These are phyloP conservation scores for Syncerus caffer DNA, from an alignment of 2,797 vertebrate genomes.

Conservation along the genomic window DNA sequence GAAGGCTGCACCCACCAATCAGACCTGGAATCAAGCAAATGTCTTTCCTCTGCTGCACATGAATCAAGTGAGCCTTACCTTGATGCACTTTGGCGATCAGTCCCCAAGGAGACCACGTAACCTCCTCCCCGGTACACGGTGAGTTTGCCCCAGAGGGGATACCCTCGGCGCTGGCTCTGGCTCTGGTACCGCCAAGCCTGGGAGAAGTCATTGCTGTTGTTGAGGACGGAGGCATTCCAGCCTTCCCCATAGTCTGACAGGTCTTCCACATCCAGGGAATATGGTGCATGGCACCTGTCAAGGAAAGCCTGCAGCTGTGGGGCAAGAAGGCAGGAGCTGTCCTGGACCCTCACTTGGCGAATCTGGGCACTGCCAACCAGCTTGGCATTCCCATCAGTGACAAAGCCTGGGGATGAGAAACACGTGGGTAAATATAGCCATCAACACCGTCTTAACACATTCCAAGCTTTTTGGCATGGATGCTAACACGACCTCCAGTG, in stretches of 20 bases:
- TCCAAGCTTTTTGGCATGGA: neutral
- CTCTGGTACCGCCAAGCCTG: conserved; percentile 91
- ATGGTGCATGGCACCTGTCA: conserved; percentile 85
- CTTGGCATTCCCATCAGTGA: conserved; percentile 97
- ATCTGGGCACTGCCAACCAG: conserved; percentile 92
- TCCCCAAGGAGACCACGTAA: conserved; percentile 89
- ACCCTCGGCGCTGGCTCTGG: conserved; percentile 85
- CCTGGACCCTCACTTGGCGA: conserved; percentile 92
- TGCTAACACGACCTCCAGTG: neutral
- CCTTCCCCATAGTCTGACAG: conserved; percentile 85
- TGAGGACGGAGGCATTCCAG: conserved; percentile 84
- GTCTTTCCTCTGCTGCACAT: neutral
- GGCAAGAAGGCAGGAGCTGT: conserved; percentile 85
- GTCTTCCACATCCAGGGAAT: conserved; percentile 92
- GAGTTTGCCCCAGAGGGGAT: conserved; percentile 90
- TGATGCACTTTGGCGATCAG: conserved; percentile 85
- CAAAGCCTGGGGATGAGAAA: conserved; percentile 87
- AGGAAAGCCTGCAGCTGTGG: conserved; percentile 79
- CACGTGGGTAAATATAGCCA: neutral
- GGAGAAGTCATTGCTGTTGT: conserved; percentile 74
- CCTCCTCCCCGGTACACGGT: conserved; percentile 92
- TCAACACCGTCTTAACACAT: neutral
- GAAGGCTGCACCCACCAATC: neutral
- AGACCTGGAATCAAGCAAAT: neutral
- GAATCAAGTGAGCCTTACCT: conserved; percentile 82